Conservation (phyloP, 2,113 vertebrate genomes). For the Spermophilus dauricus region DNA sequence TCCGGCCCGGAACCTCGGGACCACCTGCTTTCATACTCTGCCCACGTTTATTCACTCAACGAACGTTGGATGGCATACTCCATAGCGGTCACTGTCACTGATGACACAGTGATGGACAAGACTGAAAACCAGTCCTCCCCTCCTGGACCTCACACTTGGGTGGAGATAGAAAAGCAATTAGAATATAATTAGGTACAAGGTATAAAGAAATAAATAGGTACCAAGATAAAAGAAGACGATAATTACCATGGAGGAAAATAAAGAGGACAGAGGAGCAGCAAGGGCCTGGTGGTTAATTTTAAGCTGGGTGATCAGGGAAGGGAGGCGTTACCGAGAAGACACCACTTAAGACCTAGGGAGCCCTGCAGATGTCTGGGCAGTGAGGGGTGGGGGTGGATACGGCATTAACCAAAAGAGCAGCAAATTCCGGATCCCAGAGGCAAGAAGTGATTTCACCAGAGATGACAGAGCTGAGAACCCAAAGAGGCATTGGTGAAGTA, state of each 20-base stretch:
- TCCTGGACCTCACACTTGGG: background rate
- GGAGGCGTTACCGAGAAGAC: background rate
- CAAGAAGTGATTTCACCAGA: background rate
- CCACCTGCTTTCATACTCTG: background rate
- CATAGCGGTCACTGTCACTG: background rate
- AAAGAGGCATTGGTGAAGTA: background rate
- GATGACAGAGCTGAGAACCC: background rate
- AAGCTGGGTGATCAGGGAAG: background rate
- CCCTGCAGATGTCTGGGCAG: background rate
- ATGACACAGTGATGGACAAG: background rate
- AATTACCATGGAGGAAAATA: background rate
- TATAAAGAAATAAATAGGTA: background rate
- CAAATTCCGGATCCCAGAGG: background rate
- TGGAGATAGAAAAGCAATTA: background rate
- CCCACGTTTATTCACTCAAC: background rate
- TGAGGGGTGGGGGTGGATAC: too few relatives aligned
- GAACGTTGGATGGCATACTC: background rate
- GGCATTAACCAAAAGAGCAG: background rate
- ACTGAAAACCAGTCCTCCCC: background rate
- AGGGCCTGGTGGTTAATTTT: background rate
- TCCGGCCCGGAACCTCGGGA: background rate
- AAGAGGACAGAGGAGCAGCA: background rate
- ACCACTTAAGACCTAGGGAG: background rate
- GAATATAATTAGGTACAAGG: background rate
- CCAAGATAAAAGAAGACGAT: background rate